Evolutionary conservation across 2,113 vertebrate genomes (phyloP).

Genomic region (Pardalotus punctatus): DNA sequence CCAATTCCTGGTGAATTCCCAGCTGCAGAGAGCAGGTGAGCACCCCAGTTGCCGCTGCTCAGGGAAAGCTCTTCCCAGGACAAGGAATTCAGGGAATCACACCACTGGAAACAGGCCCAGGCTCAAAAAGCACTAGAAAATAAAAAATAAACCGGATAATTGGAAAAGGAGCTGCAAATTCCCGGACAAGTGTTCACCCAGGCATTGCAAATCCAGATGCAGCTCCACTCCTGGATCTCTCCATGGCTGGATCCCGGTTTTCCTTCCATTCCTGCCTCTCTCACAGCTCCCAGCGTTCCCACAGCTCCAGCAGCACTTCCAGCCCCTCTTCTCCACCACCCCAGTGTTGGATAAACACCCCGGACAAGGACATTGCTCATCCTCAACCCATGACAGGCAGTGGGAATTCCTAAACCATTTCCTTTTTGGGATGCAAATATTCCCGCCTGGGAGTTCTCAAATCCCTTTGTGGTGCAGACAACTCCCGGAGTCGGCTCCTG

Average conservation of each 20-base stretch:
- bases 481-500: background rate
- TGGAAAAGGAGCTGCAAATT: background rate
- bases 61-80: background rate
- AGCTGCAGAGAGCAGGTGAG: background rate
- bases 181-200: rapidly evolving
- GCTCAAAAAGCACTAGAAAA: background rate
- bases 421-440: background rate
- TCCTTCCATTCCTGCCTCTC: background rate
- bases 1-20: background rate
- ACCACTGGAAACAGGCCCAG: rapidly evolving
- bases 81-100: background rate
- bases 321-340: background rate
- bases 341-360: background rate
- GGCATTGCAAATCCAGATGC: background rate
- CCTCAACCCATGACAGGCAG: background rate
- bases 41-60: rapidly evolving
- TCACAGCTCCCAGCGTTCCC: background rate
- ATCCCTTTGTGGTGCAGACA: background rate
- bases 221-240: background rate
- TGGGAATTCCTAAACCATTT: background rate
- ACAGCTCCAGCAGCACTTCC: background rate
- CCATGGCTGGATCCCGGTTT: background rate
- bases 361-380: background rate
- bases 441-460: background rate
- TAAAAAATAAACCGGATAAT: rapidly evolving